A percentile compares a stretch with the other conserved stretches of the same genome.
Evolutionary conservation across 2,113 vertebrate species (phyloP).

Genomic region (Martes martes): DNA sequence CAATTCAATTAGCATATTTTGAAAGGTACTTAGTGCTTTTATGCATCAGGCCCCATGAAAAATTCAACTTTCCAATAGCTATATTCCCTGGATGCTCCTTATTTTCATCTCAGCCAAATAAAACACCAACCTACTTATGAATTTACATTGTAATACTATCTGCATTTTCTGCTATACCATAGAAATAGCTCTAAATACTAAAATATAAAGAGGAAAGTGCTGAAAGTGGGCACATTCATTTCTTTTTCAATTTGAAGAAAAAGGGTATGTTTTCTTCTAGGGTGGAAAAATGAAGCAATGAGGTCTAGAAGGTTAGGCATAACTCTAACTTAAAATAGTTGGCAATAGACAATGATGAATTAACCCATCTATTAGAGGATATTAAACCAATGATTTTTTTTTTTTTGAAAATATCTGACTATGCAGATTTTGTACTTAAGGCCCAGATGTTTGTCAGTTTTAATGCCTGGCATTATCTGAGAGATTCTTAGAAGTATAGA

Average conservation of each 20-base stretch:
- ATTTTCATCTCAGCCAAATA: slow-evolving; percentile 33
- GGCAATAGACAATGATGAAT: neutral
- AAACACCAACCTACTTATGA: slow-evolving; percentile 9
- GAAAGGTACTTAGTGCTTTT: slow-evolving; percentile 44
- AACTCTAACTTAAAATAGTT: neutral
- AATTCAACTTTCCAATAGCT: slow-evolving; percentile 21
- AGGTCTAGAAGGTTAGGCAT: neutral
- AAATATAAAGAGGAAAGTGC: slow-evolving; percentile 14
- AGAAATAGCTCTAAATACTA: neutral
- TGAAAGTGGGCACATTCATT: neutral
- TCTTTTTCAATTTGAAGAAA: neutral
- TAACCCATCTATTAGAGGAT: neutral
- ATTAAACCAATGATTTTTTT: neutral
- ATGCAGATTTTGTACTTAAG: neutral
- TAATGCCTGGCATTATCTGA: neutral
- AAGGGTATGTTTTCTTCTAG: neutral
- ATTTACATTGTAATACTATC: slow-evolving; percentile 21
- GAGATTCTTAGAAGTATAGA: neutral
- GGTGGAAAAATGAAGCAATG: neutral
- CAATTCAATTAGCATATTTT: slow-evolving; percentile 58
- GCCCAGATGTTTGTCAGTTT: neutral
- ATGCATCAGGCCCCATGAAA: neutral
- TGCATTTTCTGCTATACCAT: neutral
- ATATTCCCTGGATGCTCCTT: neutral
- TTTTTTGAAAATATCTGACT: neutral